These are phyloP conservation scores for Machimus atricapillus DNA, from an alignment of 2,888 invertebrate species.

Conservation along the genomic window DNA sequence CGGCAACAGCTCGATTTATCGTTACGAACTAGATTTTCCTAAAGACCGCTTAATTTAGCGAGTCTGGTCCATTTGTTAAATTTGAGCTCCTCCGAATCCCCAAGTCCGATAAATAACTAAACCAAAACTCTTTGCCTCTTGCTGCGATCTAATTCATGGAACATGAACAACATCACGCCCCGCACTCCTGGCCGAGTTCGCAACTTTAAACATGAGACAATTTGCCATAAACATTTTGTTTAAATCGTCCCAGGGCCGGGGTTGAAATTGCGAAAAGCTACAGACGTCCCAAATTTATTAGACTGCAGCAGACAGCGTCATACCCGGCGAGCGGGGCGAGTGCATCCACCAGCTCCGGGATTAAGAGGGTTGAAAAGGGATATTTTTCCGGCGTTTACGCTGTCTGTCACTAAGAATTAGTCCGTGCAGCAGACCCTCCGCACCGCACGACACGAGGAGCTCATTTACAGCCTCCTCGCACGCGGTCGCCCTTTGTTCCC, in stretches of 20 bases:
- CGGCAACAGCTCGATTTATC: not conserved
- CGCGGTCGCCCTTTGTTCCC: not conserved
- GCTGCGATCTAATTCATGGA: not conserved
- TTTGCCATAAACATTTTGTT: slow-evolving; percentile 19
- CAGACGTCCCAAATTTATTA: slow-evolving; percentile 21
- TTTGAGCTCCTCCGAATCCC: not conserved
- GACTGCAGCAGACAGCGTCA: slow-evolving; percentile 11
- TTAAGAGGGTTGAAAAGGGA: not conserved
- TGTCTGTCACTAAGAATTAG: slow-evolving; percentile 12
- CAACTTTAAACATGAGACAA: not conserved
- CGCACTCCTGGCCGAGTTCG: not conserved
- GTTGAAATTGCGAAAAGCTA: not conserved
- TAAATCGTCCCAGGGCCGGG: not conserved
- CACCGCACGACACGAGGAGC: not conserved
- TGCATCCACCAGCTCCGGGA: not conserved
- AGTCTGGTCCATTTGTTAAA: not conserved
- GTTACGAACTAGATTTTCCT: not conserved
- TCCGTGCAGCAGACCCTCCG: not conserved
- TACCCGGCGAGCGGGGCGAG: not conserved
- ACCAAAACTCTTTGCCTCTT: not conserved
- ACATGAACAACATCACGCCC: not conserved
- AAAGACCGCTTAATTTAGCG: not conserved
- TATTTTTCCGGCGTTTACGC: slow-evolving; percentile 1
- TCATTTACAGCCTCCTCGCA: not conserved
- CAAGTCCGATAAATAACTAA: not conserved